Percentiles rank a stretch among this genome's conserved stretches.
Evolutionary conservation across 2,113 vertebrate species (phyloP).

Genomic region (Mesembrinibis cayennensis): DNA sequence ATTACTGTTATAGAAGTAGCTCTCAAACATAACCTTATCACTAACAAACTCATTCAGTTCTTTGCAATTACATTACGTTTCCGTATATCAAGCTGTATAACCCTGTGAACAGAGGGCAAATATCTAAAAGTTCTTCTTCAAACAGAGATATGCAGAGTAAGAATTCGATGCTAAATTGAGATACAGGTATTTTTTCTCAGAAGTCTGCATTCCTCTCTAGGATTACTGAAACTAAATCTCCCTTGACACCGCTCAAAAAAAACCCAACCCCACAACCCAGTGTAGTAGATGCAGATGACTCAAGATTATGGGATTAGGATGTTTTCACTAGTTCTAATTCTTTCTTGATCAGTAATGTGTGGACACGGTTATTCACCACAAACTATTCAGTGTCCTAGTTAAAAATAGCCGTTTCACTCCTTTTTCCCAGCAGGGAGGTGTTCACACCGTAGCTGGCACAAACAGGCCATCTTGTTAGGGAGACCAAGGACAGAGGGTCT

Average conservation of each 20-base stretch:
- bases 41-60: not conserved
- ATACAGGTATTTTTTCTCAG: not conserved
- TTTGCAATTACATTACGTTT: not conserved
- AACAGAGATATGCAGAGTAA: not conserved
- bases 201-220: not conserved
- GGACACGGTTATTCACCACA: not conserved
- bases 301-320: constrained; percentile 2
- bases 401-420: not conserved
- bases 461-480: not conserved
- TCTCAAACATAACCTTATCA: not conserved
- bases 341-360: not conserved
- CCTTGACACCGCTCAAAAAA: not conserved
- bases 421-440: constrained; percentile 16
- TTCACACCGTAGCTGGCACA: not conserved
- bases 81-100: not conserved
- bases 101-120: not conserved
- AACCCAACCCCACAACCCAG: not conserved
- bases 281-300: not conserved
- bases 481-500: not conserved
- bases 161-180: not conserved
- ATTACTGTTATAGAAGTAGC: not conserved
- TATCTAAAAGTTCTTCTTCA: not conserved
- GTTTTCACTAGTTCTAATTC: constrained; percentile 27
- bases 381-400: not conserved
- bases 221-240: not conserved